Evolutionary conservation across 2,888 invertebrate species (phyloP).

Genomic region (Drosophila infuscata): DNA sequence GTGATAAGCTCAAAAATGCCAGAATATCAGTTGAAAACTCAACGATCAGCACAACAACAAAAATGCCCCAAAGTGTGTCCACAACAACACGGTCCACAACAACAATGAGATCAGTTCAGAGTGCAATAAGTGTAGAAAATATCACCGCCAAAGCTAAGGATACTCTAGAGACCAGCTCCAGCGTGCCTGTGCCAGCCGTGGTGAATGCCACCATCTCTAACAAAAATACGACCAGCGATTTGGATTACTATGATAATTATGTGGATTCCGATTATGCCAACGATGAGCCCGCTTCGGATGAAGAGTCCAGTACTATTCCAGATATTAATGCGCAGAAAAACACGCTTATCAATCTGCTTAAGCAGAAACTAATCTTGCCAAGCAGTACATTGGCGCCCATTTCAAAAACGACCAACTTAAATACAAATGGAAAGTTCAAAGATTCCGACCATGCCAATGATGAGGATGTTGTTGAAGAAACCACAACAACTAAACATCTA

Average conservation of each 20-base stretch:
- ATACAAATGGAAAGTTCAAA: neutral
- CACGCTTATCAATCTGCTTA: slow-evolving; percentile 47
- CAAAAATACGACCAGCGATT: neutral
- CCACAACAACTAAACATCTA: slow-evolving; percentile 8
- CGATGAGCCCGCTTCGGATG: slow-evolving; percentile 42
- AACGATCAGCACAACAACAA: slow-evolving; percentile 2
- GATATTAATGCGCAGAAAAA: slow-evolving; percentile 40
- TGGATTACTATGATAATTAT: slow-evolving; percentile 46
- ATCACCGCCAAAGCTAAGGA: slow-evolving; percentile 16
- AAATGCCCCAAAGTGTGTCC: neutral
- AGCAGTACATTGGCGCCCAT: neutral
- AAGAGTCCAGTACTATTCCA: slow-evolving; percentile 4
- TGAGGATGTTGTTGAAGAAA: slow-evolving; percentile 22
- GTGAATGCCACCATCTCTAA: slow-evolving; percentile 16
- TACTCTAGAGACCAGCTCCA: slow-evolving; percentile 37
- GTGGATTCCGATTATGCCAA: slow-evolving; percentile 59
- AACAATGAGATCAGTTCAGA: slow-evolving; percentile 4
- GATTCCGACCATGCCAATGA: slow-evolving; percentile 44
- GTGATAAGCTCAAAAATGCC: neutral
- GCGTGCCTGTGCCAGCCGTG: slow-evolving; percentile 32
- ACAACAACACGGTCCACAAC: slow-evolving; percentile 1
- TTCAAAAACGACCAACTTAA: neutral
- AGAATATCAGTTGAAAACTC: neutral
- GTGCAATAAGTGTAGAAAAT: neutral
- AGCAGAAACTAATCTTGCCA: slow-evolving; percentile 12